Conservation (phyloP, 92 coral and sea anemone species). For the Hydrozoanthus gracilis region DNA sequence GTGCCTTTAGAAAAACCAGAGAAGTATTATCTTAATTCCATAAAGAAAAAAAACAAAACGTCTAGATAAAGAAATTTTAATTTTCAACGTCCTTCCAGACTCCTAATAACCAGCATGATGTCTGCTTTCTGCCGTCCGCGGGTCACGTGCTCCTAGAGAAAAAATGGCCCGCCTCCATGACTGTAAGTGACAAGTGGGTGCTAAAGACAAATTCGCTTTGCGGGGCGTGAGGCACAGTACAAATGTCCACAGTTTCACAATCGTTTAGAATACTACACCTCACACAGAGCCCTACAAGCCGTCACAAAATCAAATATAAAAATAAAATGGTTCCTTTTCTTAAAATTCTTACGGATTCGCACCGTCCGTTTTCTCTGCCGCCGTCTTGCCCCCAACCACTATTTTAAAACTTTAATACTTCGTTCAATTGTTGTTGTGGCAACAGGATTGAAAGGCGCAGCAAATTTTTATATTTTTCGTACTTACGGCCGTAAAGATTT, state of each 20-base stretch:
- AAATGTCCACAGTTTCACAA: constrained; percentile 24
- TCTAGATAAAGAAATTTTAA: no score
- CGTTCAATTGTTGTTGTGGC: no score
- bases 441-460: no score
- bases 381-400: no score
- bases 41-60: no score
- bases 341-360: not conserved
- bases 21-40: no score
- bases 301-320: not conserved
- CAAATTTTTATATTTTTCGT: not conserved
- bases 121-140: no score
- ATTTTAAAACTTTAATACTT: no score
- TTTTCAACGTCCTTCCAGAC: no score
- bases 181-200: constrained; percentile 34
- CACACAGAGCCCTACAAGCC: not conserved
- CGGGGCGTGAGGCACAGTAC: not conserved
- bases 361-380: not conserved
- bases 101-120: no score
- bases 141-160: no score
- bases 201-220: not conserved
- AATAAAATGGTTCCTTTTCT: not conserved
- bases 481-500: not conserved
- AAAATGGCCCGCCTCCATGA: not conserved
- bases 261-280: not conserved
- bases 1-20: no score